Evolutionary conservation across 1,140 invertebrate genomes (phyloP), one percentile per base, ranked within the genome.

Genomic region (Babylonia areolata): DNA sequence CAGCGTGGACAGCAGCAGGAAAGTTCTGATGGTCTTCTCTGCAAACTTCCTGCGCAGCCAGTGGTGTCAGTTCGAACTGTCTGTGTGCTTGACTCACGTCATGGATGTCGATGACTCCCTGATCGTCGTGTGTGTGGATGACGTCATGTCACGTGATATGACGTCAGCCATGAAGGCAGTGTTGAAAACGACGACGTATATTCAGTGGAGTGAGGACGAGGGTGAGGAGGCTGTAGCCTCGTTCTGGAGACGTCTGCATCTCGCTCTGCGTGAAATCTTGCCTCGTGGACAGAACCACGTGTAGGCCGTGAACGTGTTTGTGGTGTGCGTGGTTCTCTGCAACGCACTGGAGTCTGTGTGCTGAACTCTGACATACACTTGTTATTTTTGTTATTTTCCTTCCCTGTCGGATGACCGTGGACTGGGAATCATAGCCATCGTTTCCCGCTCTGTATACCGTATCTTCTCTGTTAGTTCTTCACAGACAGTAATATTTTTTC

Each of bases 41-140:
- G 85, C 88, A 20, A 81, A 82, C 15, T 91, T 91, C 75, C 54
- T 89, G 12, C 80, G 87, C 71, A 90, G 88, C 40, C 58, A 89
- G 39, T 92, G 91, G 91, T 92, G 91, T 81, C 81, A 87, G 37
- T 90, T 90, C 81, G 91, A 92, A 91, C 95, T 95, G 11, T 95
- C 95, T 83, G 90, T 90, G n/a, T 87, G 84, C 3, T n/a, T 75
- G 73, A 17, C 85, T 64, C 86, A 83, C 42, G 39, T 90, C 9
- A 31, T 89, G 17, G 64, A 75, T 31, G 58, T 81, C 33, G 64
- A 54, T 23, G 71, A 86, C 20, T n/a, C 78, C 23, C n/a, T 90
- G 6, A 64, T 89, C 3, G 51, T 86, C 3, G 77, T 90, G 31
- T 54, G 86, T 54, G 23, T 88, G 15, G 86, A 88, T 37, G 78